Percentiles rank a stretch among this genome's conserved stretches.
Evolutionary conservation across 2,888 invertebrate species (phyloP).

Genomic region (Acleris cristana): DNA sequence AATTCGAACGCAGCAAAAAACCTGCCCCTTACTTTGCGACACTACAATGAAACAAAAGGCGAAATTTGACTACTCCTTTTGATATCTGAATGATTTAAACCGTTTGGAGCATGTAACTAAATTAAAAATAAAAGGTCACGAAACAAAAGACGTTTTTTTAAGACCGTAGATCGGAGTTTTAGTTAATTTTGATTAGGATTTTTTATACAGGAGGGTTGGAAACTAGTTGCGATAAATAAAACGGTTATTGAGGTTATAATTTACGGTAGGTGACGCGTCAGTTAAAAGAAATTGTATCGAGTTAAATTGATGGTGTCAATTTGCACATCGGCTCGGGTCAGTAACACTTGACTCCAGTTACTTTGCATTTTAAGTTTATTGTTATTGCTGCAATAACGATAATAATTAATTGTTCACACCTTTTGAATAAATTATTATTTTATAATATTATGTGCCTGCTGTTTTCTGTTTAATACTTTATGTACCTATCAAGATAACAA

Average conservation of each 20-base stretch:
- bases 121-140: constrained; percentile 46
- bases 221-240: constrained; percentile 11
- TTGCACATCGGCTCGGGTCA: background rate
- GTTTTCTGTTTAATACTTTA: too few relatives aligned
- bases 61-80: constrained; percentile 77
- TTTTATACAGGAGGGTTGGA: constrained; percentile 15
- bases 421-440: background rate
- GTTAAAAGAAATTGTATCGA: background rate
- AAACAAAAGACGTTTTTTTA: constrained; percentile 58
- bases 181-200: constrained; percentile 23
- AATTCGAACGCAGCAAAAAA: constrained; percentile 73
- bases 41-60: constrained; percentile 73
- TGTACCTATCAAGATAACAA: too few relatives aligned
- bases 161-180: constrained; percentile 9
- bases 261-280: constrained; percentile 15
- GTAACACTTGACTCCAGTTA: background rate
- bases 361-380: constrained; percentile 1
- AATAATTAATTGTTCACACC: constrained; percentile 2
- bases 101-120: constrained; percentile 67
- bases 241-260: constrained; percentile 21
- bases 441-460: too few relatives aligned
- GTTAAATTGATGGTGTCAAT: constrained; percentile 3
- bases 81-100: constrained; percentile 74
- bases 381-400: background rate
- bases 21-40: constrained; percentile 62